phyloP scores from a whole-genome alignment of 2,888 invertebrate genomes.

The Entomobrya multifasciata region DNA sequence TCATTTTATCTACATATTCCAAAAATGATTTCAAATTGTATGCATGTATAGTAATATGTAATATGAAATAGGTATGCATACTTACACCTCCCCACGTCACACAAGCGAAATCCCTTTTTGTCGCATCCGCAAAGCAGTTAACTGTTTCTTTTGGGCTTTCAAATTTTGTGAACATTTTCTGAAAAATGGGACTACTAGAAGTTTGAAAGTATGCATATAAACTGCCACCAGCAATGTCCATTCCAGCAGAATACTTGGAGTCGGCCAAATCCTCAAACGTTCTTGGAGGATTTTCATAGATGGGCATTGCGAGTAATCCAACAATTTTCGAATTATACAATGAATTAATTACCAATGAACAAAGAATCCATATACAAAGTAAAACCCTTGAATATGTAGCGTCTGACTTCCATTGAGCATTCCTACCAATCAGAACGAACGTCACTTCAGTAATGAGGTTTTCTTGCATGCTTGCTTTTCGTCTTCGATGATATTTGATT shows the following conservation, averaged over 20 bases:
- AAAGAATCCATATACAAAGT: constrained; percentile 39
- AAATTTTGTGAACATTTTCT: constrained; percentile 44
- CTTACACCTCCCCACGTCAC: constrained; percentile 49
- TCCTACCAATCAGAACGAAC: constrained; percentile 37
- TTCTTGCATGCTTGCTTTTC: background rate
- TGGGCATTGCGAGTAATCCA: constrained; percentile 38
- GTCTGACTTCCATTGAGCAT: background rate
- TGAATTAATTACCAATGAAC: constrained; percentile 27
- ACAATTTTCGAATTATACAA: constrained; percentile 60
- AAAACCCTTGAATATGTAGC: constrained; percentile 13
- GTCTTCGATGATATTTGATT: too few relatives aligned
- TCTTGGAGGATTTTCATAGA: constrained; percentile 30
- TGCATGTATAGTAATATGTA: background rate
- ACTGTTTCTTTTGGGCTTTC: constrained; percentile 45
- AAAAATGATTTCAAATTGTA: background rate
- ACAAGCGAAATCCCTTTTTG: constrained; percentile 35
- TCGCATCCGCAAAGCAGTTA: constrained; percentile 32
- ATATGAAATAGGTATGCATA: background rate
- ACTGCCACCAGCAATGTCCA: constrained; percentile 42
- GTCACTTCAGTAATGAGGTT: constrained; percentile 5
- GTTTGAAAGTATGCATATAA: constrained; percentile 43
- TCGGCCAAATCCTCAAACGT: constrained; percentile 52
- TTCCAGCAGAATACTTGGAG: constrained; percentile 10
- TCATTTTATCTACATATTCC: too few relatives aligned
- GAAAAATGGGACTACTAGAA: constrained; percentile 30